phyloP scores from a whole-genome alignment of 2,113 vertebrate genomes.

The Sylvia atricapilla region DNA sequence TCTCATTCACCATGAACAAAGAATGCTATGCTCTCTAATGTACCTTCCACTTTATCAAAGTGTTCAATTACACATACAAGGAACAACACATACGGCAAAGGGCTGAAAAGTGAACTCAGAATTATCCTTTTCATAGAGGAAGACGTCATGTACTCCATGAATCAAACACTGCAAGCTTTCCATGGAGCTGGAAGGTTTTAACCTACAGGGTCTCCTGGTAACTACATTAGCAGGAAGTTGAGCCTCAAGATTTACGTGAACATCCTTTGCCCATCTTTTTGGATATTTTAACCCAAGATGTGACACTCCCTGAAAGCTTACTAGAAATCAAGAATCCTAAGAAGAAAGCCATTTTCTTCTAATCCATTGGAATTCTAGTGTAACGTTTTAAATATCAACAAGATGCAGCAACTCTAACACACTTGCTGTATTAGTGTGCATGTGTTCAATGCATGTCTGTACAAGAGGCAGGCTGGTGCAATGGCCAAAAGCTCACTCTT shows the following conservation, averaged over 20 bases:
- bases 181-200: background rate
- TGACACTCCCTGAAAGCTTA: background rate
- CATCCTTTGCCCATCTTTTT: background rate
- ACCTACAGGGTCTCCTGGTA: background rate
- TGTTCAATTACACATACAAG: background rate
- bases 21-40: background rate
- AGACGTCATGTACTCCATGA: background rate
- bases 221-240: background rate
- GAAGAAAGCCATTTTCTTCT: background rate
- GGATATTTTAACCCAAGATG: background rate
- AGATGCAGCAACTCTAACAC: background rate
- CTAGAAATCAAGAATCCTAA: background rate
- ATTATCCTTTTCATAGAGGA: background rate
- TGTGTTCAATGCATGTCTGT: background rate
- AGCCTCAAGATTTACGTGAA: background rate
- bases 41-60: background rate
- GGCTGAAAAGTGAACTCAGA: background rate
- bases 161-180: background rate
- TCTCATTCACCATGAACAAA: background rate
- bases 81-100: background rate
- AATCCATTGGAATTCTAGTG: background rate
- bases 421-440: background rate
- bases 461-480: background rate
- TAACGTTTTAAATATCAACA: background rate
- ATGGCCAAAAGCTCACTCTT: background rate